These are phyloP conservation scores for Crotalus tigris DNA, from an alignment of 2,113 vertebrate species.

Conservation along the genomic window DNA sequence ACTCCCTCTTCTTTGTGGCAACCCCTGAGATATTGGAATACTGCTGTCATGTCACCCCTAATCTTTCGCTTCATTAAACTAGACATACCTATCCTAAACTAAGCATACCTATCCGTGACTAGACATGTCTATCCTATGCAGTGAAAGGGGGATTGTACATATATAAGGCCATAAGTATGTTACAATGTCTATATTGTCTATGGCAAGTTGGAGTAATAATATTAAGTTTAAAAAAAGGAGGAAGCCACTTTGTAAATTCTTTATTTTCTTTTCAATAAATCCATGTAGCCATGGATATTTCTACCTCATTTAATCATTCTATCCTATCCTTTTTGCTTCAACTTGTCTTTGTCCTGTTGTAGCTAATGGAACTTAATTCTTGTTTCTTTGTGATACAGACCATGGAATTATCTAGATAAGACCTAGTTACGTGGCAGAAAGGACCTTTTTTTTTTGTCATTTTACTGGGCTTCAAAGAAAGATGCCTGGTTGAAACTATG, in stretches of 20 bases:
- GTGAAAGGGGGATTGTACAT: background rate
- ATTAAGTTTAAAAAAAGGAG: background rate
- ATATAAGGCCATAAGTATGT: background rate
- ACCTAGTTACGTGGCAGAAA: background rate
- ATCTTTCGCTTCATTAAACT: too few relatives aligned
- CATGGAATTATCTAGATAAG: background rate
- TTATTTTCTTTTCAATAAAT: background rate
- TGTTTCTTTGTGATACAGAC: background rate
- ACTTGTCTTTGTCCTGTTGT: background rate
- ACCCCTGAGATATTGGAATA: too few relatives aligned
- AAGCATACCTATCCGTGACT: too few relatives aligned
- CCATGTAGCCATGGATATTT: background rate
- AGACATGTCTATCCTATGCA: background rate
- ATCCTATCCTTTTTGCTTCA: background rate
- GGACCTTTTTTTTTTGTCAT: background rate
- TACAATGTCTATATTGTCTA: background rate
- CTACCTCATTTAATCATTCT: background rate
- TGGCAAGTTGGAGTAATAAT: background rate
- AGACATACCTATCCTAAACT: too few relatives aligned
- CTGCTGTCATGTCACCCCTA: too few relatives aligned
- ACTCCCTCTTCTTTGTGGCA: too few relatives aligned
- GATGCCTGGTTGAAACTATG: background rate
- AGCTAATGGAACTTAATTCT: background rate
- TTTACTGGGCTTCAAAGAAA: background rate
- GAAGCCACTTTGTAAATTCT: background rate